phyloP scores from a whole-genome alignment of 2,113 vertebrate species.

The Callochromis pleurospilus region DNA sequence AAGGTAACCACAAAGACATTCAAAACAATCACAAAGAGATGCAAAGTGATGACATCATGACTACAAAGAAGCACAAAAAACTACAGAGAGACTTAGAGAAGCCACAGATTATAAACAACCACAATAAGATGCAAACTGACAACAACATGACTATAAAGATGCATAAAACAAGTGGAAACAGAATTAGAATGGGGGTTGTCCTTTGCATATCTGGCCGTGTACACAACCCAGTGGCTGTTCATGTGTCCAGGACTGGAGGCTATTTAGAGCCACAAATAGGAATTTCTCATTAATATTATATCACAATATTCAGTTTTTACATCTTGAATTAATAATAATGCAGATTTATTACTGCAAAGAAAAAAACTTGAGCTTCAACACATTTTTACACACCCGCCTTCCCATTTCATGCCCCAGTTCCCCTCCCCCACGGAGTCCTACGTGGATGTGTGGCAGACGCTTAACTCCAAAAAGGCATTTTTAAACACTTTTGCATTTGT shows the following conservation, averaged over 20 bases:
- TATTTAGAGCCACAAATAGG: background rate
- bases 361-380: background rate
- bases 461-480: background rate
- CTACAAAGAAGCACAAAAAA: background rate
- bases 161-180: background rate
- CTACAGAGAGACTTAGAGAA: background rate
- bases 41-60: background rate
- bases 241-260: background rate
- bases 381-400: background rate
- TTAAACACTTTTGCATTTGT: background rate
- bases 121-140: background rate
- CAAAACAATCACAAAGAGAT: background rate
- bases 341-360: background rate
- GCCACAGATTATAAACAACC: background rate
- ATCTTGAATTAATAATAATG: background rate
- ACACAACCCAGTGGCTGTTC: background rate
- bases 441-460: background rate
- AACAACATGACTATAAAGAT: background rate
- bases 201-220: background rate
- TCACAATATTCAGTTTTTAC: background rate
- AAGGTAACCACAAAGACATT: background rate
- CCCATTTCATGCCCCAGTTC: background rate
- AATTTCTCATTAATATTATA: background rate
- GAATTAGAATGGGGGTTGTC: background rate
- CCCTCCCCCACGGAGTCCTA: background rate